Percentiles rank a stretch among this genome's conserved stretches.
These are phyloP conservation scores for Chrysogorgia sp. DNA, from an alignment of 92 coral and sea anemone species.

Conservation along the genomic window DNA sequence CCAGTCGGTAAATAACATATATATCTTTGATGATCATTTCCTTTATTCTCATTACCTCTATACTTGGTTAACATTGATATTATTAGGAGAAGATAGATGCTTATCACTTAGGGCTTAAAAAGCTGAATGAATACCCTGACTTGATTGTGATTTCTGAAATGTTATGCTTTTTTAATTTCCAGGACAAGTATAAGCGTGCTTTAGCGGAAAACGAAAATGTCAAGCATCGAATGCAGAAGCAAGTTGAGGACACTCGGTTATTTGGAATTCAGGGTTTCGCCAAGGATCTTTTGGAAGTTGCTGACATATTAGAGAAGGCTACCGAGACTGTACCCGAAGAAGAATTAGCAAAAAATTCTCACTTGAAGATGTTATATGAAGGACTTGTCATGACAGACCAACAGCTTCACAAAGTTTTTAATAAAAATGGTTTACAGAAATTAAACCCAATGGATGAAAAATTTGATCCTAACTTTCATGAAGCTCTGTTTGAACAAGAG, in stretches of 20 bases:
- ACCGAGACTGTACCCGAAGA: constrained; percentile 86
- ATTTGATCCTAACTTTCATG: constrained; percentile 94
- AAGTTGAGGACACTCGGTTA: constrained; percentile 83
- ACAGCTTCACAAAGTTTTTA: constrained; percentile 89
- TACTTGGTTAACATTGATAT: too few relatives aligned
- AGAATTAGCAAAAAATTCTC: constrained; percentile 69
- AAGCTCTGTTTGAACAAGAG: constrained; percentile 87
- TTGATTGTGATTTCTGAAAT: background rate
- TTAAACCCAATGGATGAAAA: constrained; percentile 84
- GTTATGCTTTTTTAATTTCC: constrained; percentile 4
- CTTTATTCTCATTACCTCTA: too few relatives aligned
- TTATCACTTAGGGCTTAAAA: too few relatives aligned
- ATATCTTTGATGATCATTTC: too few relatives aligned
- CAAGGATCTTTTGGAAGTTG: constrained; percentile 94
- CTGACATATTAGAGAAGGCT: constrained; percentile 93
- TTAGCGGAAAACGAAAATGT: constrained; percentile 95
- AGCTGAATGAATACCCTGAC: too few relatives aligned
- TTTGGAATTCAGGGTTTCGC: constrained; percentile 97
- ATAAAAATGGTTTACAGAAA: constrained; percentile 90
- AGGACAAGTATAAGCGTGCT: constrained; percentile 95
- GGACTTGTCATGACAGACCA: constrained; percentile 90
- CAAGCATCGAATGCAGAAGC: constrained; percentile 82
- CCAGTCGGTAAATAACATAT: too few relatives aligned
- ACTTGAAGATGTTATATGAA: constrained; percentile 82
- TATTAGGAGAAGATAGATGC: too few relatives aligned